Conservation (phyloP, 2,113 vertebrate species). For the Pica pica region DNA sequence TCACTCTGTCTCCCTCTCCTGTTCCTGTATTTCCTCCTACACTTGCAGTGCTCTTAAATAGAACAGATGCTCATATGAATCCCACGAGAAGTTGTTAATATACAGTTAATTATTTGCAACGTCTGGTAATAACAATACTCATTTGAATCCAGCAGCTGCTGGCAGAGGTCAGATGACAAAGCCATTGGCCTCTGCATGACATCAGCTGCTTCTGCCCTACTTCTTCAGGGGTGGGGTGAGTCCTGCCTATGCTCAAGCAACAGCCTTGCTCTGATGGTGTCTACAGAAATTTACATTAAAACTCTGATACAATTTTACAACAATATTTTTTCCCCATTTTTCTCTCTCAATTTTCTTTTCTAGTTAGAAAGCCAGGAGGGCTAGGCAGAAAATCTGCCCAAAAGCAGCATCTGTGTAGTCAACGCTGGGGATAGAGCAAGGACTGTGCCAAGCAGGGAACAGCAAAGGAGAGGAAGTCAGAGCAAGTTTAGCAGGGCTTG, state of each 20-base stretch:
- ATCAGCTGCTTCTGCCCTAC: not conserved
- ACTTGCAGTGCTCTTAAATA: not conserved
- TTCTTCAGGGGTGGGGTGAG: not conserved
- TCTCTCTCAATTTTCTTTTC: not conserved
- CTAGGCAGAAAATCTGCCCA: not conserved
- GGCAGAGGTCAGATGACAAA: not conserved
- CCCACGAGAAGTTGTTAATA: not conserved
- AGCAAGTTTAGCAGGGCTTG: not conserved
- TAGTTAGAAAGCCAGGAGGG: not conserved
- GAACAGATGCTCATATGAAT: not conserved
- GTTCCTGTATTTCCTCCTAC: not conserved
- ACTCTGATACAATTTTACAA: not conserved
- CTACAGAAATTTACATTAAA: not conserved
- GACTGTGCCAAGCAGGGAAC: not conserved
- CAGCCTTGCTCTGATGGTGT: not conserved
- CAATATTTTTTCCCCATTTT: fast-evolving
- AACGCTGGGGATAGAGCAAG: not conserved
- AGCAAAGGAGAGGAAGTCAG: not conserved
- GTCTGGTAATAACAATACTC: not conserved
- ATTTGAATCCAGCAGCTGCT: not conserved
- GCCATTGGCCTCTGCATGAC: not conserved
- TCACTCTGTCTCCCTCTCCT: not conserved
- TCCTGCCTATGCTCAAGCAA: not conserved
- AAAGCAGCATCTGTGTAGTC: not conserved
- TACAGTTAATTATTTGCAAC: not conserved